phyloP scores from a whole-genome alignment of 2,888 invertebrate genomes.

The Loripinus fragilis region DNA sequence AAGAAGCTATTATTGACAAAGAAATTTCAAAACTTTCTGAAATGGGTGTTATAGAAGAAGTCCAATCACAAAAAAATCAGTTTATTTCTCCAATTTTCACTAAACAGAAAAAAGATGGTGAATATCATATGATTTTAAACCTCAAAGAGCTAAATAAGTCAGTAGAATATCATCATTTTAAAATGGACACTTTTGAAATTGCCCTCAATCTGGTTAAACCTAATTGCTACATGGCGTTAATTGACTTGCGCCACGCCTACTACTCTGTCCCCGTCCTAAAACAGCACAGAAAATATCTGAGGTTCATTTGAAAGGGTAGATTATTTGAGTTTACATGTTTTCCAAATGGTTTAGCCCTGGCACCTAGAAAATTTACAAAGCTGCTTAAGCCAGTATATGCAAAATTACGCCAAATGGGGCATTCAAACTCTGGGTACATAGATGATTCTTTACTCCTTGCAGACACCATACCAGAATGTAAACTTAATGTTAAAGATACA shows the following conservation, averaged over 20 bases:
- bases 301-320: conserved; percentile 42
- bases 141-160: conserved; percentile 46
- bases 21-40: conserved; percentile 39
- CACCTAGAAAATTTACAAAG: conserved; percentile 60
- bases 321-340: conserved; percentile 53
- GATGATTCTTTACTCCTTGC: conserved; percentile 53
- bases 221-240: no score
- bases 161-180: no score
- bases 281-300: conserved; percentile 36
- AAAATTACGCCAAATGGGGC: conserved; percentile 37
- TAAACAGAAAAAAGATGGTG: no score
- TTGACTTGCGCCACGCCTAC: no score
- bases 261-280: conserved; percentile 55
- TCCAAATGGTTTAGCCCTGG: conserved; percentile 55
- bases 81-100: no score
- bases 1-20: conserved; percentile 25
- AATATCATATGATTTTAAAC: conserved; percentile 41
- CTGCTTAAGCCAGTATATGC: conserved; percentile 60
- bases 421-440: conserved; percentile 50
- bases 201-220: no score
- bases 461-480: conserved; percentile 40
- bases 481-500: conserved; percentile 44
- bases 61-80: conserved; percentile 2
- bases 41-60: conserved; percentile 31
- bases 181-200: no score